A percentile compares a stretch with the other conserved stretches of the same genome.
Conservation (phyloP, 37 sponge, comb jelly and placozoan species). For the Crambe crambe region DNA sequence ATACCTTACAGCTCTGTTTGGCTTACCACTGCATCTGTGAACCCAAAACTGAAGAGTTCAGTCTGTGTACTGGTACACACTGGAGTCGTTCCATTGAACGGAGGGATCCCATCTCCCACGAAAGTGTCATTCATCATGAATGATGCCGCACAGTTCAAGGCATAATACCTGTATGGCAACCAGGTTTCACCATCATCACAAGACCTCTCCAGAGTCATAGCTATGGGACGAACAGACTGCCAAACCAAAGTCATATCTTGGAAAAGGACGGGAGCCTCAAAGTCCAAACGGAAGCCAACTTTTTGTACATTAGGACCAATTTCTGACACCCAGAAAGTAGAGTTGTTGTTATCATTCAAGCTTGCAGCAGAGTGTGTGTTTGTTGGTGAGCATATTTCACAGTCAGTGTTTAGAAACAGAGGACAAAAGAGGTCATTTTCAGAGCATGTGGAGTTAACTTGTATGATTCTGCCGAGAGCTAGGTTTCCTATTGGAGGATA, state of each 20-base stretch:
- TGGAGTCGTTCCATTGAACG: conserved; percentile 3
- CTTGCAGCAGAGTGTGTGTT: neutral
- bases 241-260: conserved; percentile 41
- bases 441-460: conserved; percentile 21
- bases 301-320: neutral
- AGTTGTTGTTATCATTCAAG: conserved; percentile 51
- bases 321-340: conserved; percentile 52
- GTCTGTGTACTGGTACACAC: conserved; percentile 26
- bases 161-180: conserved; percentile 62
- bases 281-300: conserved; percentile 41
- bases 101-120: neutral
- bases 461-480: conserved; percentile 35
- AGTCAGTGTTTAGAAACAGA: neutral
- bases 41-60: neutral
- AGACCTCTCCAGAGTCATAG: conserved; percentile 70
- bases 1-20: no score
- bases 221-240: conserved; percentile 37
- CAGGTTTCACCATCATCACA: conserved; percentile 64
- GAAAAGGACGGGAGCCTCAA: conserved; percentile 59
- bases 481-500: conserved; percentile 61
- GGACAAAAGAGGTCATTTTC: neutral
- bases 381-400: neutral
- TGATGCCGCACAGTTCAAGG: conserved; percentile 33
- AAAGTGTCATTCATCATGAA: conserved; percentile 17
- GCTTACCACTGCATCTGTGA: conserved; percentile 22